Base-by-base conservation (phyloP, 2,888 invertebrate species). In the Prosopocoilus inquinatus region DNA sequence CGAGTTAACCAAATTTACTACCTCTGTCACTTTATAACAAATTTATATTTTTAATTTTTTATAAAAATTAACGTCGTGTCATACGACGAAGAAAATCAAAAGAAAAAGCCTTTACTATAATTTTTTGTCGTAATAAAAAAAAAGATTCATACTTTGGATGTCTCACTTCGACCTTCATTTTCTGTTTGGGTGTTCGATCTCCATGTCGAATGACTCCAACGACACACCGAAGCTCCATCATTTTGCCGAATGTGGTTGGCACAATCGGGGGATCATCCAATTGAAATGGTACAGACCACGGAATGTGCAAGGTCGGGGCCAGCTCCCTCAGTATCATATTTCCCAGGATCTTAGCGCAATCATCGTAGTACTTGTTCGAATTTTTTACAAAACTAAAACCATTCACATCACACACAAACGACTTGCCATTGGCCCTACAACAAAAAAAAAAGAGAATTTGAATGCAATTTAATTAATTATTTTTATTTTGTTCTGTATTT, bases 331-430 rank as follows among this genome's bases (percentile, higher is more conserved):
- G 79, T 58, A 99, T 96, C 94, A 97, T 97, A 74, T 99, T 98
- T 11, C 96, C 96, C 64, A 96, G 81, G 59, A 99, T 98, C 80
- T 97, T 96, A 15, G 98, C 97, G 77, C 97, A 98, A 73, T 99
- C 99, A 77, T 99, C 99, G 75, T 99, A 99, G 80, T 99, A 99
- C 74, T 99, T 99, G 76, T 94, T 94, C 0, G 98, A 98, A 76
- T 97, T 99, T 77, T 99, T 99, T 20, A 99, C 99, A 78, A 99
- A 99, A 73, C 97, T 98, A 78, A 99, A 99, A 0, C 99, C 99
- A 79, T 99, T 99, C 2, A 99, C 99, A 81, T 99, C 99, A 79
- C 99, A 99, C 0, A 99, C 99, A 76, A 94, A 99, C 0, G 98
- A 98, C 77, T 96, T 94, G 47, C 99, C 99, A 80, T 95, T 98